Evolutionary conservation across 2,888 invertebrate genomes (phyloP), one percentile per base, ranked within the genome.

Genomic region (Drosophila algonquin): DNA sequence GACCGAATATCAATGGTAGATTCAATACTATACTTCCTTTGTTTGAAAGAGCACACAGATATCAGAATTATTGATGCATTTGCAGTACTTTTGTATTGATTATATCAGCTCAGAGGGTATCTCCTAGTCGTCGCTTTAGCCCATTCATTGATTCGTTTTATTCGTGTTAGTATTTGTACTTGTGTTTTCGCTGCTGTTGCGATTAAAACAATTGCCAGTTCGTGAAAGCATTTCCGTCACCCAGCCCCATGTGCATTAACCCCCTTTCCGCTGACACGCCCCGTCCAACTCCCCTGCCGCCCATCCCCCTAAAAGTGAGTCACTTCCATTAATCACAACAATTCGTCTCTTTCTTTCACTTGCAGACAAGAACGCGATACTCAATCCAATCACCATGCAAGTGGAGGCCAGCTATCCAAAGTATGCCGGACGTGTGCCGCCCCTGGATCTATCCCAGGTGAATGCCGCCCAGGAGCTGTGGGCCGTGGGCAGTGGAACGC

Each of bases 381-480:
- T 7, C 30, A 30, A 40, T 5, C 14, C 14, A 40, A 54, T 27
- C 59, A 48, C n/a, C 12, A 92, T 92, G 92, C 90, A 92, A 90
- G 89, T 92, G 53, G 92, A 92, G 76, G 89, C 91, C 59, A 91
- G 87, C 67, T 90, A 91, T 71, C 89, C 89, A 44, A 92, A 91
- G 76, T 91, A 91, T 68, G 87, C 90, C 58, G 91, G 90, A 65
- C 91, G 92, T 59, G 91, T 92, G 68, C 92, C 92, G 73, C 92
- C 92, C 4, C 71, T 92, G 30, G 92, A 92, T 75, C 79, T 92
- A 21, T 90, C 92, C 5, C 90, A 91, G 76, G 91, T 92, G 47
- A 90, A 90, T 62, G 80, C 73, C 46, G 84, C 81, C 35, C 78
- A 83, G 47, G 89, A 87, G 58, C 59, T 90, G 71, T 90, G 90